Percentiles rank a stretch among this genome's conserved stretches.
Conservation (phyloP, 2,113 vertebrate genomes). For the Rhinopomastus cyanomelas region DNA sequence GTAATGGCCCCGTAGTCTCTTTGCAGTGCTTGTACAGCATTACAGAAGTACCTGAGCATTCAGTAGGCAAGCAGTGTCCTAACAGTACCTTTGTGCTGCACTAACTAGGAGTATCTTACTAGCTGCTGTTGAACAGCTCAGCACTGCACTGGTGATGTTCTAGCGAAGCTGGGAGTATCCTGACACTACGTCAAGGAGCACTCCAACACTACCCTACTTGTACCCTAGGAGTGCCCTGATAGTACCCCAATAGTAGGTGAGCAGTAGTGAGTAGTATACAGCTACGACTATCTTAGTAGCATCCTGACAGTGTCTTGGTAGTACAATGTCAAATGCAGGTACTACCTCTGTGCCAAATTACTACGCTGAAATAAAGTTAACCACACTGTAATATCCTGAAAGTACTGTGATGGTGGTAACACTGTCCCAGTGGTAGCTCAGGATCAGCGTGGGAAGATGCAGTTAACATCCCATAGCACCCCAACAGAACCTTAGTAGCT, state of each 20-base stretch:
- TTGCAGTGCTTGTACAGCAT: fast-evolving
- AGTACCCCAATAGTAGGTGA: not conserved
- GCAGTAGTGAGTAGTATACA: fast-evolving
- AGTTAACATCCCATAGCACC: not conserved
- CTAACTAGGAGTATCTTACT: not conserved
- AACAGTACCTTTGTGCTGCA: not conserved
- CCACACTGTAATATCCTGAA: not conserved
- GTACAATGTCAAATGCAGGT: not conserved
- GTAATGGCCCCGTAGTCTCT: not conserved
- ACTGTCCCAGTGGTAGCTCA: not conserved
- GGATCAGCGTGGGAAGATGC: not conserved
- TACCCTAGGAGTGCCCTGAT: not conserved
- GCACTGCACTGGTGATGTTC: not conserved
- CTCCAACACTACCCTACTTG: not conserved
- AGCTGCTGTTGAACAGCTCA: not conserved
- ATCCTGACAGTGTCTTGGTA: not conserved
- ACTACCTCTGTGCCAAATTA: fast-evolving
- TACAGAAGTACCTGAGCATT: not conserved
- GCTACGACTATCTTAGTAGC: fast-evolving
- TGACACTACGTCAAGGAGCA: not conserved
- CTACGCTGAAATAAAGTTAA: not conserved
- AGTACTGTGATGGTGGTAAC: not conserved
- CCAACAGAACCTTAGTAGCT: not conserved
- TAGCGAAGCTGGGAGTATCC: not conserved
- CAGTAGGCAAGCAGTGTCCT: not conserved